Base-by-base conservation (phyloP, 2,113 vertebrate species). In the Phaethon lepturus region DNA sequence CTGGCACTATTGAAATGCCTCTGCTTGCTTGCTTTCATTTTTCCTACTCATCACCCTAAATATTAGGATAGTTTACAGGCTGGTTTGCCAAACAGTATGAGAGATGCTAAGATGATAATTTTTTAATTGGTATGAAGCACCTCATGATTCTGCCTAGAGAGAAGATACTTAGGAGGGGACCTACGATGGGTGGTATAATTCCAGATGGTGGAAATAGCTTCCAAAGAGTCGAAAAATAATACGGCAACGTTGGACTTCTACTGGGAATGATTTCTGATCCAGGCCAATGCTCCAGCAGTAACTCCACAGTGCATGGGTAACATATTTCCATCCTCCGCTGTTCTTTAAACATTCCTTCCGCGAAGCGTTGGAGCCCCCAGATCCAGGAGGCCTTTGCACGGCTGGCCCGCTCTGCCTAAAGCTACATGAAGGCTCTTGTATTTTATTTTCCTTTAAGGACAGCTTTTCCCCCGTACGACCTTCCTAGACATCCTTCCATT, bases 11-110 rank as follows among this genome's bases (percentile, higher is more conserved):
- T 81, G 77, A 67, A 91, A 60, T 94, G 83, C 42, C 53, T 95
- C 64, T 56, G 64, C 81, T 77, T 85, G 68, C 90, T 88, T 92
- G 88, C 82, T 90, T 96, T 88, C 17, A 2, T 86, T 92, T 92
- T 87, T 74, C 66, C 49, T 78, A 7, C 64, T 47, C 53, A 26
- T 67, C 83, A 82, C 88, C 73, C 94, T 95, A 96, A 96, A 95
- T 96, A 92, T 96, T 87, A 95, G 95, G 91, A 87, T 91, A 87
- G 83, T 91, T 96, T 87, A 26, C 86, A 91, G 82, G 40, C 88
- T 95, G 90, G 33, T 89, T 97, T 88, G 66, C 88, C 81, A 94
- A 96, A 94, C 86, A 93, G 49, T 59, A 8, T n/a, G 67, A 91
- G 83, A 64, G 35, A n/a, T 9, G 63, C 13, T 22, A 64, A 52